Evolutionary conservation across 2,113 vertebrate genomes (phyloP).

Genomic region (Raphicerus campestris): DNA sequence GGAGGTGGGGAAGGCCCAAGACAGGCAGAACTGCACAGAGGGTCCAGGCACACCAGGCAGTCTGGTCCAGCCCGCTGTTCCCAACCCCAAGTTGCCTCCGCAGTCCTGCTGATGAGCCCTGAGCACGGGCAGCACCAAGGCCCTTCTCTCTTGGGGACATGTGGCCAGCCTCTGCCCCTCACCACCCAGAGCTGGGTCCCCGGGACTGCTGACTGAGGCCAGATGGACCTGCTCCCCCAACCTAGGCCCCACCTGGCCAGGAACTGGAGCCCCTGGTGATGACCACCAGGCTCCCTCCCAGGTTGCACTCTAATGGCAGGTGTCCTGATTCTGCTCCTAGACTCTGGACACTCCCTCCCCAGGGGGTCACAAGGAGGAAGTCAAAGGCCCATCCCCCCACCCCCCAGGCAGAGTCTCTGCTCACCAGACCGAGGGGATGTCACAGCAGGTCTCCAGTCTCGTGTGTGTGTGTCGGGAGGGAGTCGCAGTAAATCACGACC

Average conservation of each 20-base stretch:
- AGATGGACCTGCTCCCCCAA: rapidly evolving
- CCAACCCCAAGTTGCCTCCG: background rate
- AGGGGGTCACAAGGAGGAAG: too few relatives aligned
- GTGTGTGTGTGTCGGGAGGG: conserved; percentile 87
- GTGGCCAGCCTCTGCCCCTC: background rate
- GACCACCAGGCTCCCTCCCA: background rate
- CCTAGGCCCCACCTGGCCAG: rapidly evolving
- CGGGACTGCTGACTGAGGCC: background rate
- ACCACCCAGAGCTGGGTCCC: background rate
- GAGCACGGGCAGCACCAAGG: rapidly evolving
- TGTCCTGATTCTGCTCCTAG: rapidly evolving
- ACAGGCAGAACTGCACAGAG: rapidly evolving
- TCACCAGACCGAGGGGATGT: conserved; percentile 94
- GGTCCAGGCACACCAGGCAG: background rate
- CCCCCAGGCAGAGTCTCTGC: conserved; percentile 17
- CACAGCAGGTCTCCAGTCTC: conserved; percentile 97
- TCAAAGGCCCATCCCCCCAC: too few relatives aligned
- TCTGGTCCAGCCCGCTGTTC: rapidly evolving
- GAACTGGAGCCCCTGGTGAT: rapidly evolving
- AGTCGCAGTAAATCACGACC: conserved; percentile 96
- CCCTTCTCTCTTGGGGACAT: rapidly evolving
- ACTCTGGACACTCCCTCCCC: too few relatives aligned
- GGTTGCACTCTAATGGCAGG: rapidly evolving
- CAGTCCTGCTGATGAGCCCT: background rate
- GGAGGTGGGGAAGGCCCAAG: rapidly evolving